Evolutionary conservation across 2,113 vertebrate species (phyloP), one percentile per base, ranked within the genome.

Genomic region (Onychostoma macrolepis): DNA sequence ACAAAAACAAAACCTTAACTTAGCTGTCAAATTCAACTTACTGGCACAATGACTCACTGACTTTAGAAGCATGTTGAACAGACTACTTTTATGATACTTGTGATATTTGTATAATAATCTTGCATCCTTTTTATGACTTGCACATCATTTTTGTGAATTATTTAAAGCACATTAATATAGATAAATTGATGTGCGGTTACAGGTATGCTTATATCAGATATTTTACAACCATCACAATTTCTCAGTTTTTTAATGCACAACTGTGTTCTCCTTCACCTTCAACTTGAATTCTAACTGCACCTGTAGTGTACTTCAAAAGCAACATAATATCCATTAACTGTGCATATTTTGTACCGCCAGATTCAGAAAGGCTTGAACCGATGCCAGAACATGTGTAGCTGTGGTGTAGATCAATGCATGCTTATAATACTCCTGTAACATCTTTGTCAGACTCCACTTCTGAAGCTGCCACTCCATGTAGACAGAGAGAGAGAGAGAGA

Each of bases 371-470:
- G 53, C 36, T 43, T 63, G 13, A 48, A 24, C 1, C 0, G 1
- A 48, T 67, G 61, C 0, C 15, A 72, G 61, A 80, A 80, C 65
- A 67, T 6, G 11, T 48, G 72, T 84, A 67, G 26, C 15, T 84
- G 50, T n/a, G 28, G n/a, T 85, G 24, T 81, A 65, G 38, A 81
- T 81, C 56, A 65, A 28, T 65, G 56, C 19, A 24, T 80, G 50
- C 33, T 58, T 19, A 43, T 15, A 69, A 19, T 48, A 6, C 41
- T 26, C 26, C 26, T 30, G 9, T 69, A 69, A 50, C 26, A 12
- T 33, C 80, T 48, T 48, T 69, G 89, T 91, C 90, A 84, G 91
- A 87, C 85, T 90, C 1, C 58, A 81, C 56, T 43, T 82, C 8
- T 69, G 5, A 67, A 82, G 61, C 26, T 72, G 30, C 30, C 45